Evolutionary conservation across 2,797 vertebrate genomes (phyloP).

Genomic region (Argyrosomus regius): DNA sequence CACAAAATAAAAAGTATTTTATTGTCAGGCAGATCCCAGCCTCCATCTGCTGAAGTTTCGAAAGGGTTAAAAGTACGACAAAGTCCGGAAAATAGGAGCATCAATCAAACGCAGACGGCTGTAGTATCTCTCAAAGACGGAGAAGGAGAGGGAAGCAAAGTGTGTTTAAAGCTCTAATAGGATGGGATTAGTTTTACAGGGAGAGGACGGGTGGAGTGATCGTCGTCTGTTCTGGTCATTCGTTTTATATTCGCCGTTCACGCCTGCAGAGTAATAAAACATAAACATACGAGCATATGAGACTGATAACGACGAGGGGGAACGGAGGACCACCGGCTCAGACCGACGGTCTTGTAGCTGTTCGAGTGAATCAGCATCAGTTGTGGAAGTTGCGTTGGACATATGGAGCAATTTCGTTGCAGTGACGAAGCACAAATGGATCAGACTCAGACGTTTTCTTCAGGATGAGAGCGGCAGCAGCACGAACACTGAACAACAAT

Average conservation of each 20-base stretch:
- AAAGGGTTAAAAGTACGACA: conserved; percentile 46
- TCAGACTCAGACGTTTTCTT: not conserved
- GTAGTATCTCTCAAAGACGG: conserved; percentile 31
- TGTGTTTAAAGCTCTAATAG: conserved; percentile 46
- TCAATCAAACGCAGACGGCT: conserved; percentile 57
- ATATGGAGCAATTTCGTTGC: conserved; percentile 25
- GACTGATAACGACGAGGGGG: not conserved
- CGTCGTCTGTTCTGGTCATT: conserved; percentile 36
- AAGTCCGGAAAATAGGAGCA: conserved; percentile 50
- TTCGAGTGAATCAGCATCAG: conserved; percentile 21
- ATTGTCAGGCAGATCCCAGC: conserved; percentile 22
- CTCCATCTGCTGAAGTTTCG: conserved; percentile 42
- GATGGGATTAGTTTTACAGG: conserved; percentile 48
- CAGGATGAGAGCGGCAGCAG: conserved; percentile 11
- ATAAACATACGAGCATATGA: not conserved
- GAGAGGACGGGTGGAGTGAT: conserved; percentile 26
- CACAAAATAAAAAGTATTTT: conserved; percentile 16
- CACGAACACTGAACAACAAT: conserved; percentile 7
- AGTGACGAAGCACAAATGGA: conserved; percentile 14
- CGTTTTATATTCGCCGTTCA: not conserved
- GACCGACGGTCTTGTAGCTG: conserved; percentile 14
- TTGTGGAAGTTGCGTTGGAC: conserved; percentile 26
- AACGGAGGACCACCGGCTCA: not conserved
- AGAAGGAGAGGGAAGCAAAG: conserved; percentile 29
- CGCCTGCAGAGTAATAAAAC: not conserved